A percentile compares a stretch with the other conserved stretches of the same genome.
These are phyloP conservation scores for Hyles euphorbiae DNA, from an alignment of 1,140 invertebrate genomes.

Conservation along the genomic window DNA sequence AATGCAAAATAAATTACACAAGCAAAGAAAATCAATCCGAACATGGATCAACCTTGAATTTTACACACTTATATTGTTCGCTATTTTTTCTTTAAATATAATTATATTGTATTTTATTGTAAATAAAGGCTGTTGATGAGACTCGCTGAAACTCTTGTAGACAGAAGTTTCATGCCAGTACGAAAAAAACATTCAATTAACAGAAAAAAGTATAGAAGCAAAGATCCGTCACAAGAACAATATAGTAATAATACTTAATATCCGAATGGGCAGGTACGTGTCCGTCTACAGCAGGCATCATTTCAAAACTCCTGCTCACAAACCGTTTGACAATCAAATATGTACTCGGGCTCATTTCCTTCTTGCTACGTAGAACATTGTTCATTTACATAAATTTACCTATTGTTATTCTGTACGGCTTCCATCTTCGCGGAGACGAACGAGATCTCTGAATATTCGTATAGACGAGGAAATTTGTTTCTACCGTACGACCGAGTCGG, in stretches of 20 bases:
- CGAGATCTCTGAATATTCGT: constrained; percentile 28
- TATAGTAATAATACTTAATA: constrained; percentile 15
- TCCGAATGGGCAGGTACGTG: constrained; percentile 7
- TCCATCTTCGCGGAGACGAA: constrained; percentile 44
- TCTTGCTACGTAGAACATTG: constrained; percentile 58
- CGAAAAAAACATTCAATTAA: neutral
- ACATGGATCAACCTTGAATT: no score
- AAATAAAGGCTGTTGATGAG: neutral
- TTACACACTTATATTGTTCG: no score
- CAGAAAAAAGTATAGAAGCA: constrained; percentile 2
- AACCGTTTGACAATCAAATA: constrained; percentile 35
- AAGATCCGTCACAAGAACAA: constrained; percentile 11
- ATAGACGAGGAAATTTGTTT: constrained; percentile 67
- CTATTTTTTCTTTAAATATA: no score
- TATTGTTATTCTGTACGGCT: constrained; percentile 63
- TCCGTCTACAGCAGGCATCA: constrained; percentile 24
- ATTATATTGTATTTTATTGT: neutral
- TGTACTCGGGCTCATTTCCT: constrained; percentile 52
- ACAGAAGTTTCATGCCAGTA: neutral
- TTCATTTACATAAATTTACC: constrained; percentile 72
- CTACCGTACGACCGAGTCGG: constrained; percentile 48
- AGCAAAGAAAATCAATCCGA: neutral
- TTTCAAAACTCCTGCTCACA: constrained; percentile 37
- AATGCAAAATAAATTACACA: neutral
- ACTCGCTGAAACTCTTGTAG: no score